These are phyloP conservation scores for Regulus satrapa DNA, from an alignment of 2,113 vertebrate species.

Conservation along the genomic window DNA sequence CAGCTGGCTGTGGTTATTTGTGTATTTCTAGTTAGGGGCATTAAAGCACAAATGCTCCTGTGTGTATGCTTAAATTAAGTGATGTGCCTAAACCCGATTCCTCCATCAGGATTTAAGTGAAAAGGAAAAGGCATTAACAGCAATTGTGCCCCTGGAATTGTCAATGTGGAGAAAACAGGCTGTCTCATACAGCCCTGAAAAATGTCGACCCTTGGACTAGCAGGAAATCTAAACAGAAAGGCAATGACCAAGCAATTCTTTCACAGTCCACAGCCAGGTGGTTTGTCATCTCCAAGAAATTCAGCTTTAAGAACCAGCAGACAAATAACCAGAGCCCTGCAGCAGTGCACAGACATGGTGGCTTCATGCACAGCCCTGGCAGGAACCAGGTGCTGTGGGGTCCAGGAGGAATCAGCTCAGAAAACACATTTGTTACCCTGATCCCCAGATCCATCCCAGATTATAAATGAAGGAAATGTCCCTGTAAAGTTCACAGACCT, in stretches of 20 bases:
- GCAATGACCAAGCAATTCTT: neutral
- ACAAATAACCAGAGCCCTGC: neutral
- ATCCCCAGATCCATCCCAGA: neutral
- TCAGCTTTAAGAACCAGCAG: neutral
- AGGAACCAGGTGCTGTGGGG: neutral
- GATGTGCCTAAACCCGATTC: neutral
- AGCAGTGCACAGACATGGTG: neutral
- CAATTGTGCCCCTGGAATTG: neutral
- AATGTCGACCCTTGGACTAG: neutral
- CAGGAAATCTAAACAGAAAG: neutral
- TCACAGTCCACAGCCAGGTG: neutral
- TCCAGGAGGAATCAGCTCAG: neutral
- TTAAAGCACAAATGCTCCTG: neutral
- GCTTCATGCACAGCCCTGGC: accelerated
- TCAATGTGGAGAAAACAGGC: neutral
- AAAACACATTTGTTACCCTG: neutral
- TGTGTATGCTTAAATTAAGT: neutral
- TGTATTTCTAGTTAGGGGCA: neutral
- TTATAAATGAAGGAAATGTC: neutral
- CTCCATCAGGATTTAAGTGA: neutral
- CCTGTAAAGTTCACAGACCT: neutral
- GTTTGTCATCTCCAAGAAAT: neutral
- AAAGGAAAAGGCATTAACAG: conserved; percentile 19
- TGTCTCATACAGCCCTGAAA: neutral
- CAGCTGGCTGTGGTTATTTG: neutral